Evolutionary conservation across 2,797 vertebrate species (phyloP).

Genomic region (Alcedo atthis): DNA sequence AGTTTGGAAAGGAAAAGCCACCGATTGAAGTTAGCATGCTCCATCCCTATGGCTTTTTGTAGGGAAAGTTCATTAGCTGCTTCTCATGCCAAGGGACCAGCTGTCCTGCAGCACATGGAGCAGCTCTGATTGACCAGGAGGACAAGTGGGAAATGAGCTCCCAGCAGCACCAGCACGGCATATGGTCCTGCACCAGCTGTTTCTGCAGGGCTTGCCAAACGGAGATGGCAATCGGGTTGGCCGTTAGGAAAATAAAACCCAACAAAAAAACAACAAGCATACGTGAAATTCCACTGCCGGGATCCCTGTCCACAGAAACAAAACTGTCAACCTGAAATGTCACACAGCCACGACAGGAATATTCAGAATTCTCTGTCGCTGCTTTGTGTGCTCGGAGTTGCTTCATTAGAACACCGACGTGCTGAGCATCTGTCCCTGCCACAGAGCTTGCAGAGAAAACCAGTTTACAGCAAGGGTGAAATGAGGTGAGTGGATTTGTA

Average conservation of each 20-base stretch:
- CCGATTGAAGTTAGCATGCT: neutral
- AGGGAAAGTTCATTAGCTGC: slow-evolving; percentile 62
- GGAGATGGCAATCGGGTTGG: neutral
- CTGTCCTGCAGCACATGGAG: slow-evolving; percentile 61
- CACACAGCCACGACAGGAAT: neutral
- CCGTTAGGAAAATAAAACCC: slow-evolving; percentile 29
- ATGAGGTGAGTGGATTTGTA: neutral
- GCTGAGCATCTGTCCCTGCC: neutral
- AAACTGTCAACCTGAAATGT: neutral
- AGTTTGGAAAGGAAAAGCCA: neutral
- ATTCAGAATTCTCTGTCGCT: neutral
- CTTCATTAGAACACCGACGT: neutral
- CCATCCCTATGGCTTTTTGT: neutral
- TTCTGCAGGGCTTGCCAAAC: slow-evolving; percentile 57
- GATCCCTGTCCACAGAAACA: slow-evolving; percentile 24
- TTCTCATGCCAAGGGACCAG: slow-evolving; percentile 63
- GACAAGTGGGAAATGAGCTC: slow-evolving; percentile 62
- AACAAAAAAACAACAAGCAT: slow-evolving; percentile 11
- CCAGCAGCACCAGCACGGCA: slow-evolving; percentile 30
- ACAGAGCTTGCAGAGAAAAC: neutral
- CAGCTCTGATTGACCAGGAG: slow-evolving; percentile 63
- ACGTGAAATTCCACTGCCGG: neutral
- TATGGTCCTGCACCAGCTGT: slow-evolving; percentile 67
- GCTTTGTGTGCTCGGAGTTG: neutral
- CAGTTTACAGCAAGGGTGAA: neutral